Base-by-base conservation (phyloP, 2,113 vertebrate species). In the Piprites chloris region DNA sequence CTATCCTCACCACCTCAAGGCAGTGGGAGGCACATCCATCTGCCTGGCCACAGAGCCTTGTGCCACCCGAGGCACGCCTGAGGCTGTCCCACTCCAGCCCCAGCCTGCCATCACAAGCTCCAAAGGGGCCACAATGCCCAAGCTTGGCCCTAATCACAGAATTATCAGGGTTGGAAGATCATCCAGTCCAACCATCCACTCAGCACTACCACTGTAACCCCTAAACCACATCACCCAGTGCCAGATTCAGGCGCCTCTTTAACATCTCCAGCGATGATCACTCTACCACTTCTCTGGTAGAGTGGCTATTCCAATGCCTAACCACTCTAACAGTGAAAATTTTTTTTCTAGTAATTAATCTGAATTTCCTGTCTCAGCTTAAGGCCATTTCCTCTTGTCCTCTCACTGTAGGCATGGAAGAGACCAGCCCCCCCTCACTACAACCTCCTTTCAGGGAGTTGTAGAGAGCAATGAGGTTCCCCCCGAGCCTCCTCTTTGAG, bases 31-130 rank as follows among this genome's bases (percentile, higher is more conserved):
- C 37, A 12, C 32, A 44, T 24, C 37, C 8, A 3, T 9, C 55
- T 66, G n/a, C 50, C 46, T 33, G 42, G 55, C 61, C 3, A 1
- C 49, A n/a, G 27, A 37, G 37, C 52, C 12, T 28, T 3, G 3
- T 44, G 62, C 28, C 19, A 23, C 14, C 20, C 3, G 0, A 1
- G 2, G 72, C 53, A 58, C 8, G 6, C 8, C 20, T 0, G 0
- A 14, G 42, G 23, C 75, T 53, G 33, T 42, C 8, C 33, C 71
- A 28, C 41, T n/a, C 50, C 9, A n/a, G 37, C 30, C 21, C 32
- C 28, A 53, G 52, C 11, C 4, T 41, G 35, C 28, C 14, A 1
- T 4, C 24, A 11, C 32, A 72, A n/a, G 58, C 68, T 52, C 53
- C 27, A 37, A 32, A 66, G 32, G 11, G 24, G 19, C 37, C 8